These are phyloP conservation scores for Thyatira batis DNA, from an alignment of 2,888 invertebrate species.

Conservation along the genomic window DNA sequence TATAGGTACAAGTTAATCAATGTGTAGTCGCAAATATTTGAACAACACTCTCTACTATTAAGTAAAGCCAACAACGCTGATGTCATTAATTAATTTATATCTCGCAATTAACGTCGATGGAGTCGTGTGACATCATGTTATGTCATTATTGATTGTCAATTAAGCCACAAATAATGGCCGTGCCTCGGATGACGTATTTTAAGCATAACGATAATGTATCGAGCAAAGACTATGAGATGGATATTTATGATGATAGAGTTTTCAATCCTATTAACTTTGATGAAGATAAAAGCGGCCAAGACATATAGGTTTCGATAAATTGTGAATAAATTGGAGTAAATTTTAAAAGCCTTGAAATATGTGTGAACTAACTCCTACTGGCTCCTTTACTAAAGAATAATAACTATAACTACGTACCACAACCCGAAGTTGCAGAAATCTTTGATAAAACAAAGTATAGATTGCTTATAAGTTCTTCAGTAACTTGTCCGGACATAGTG, in stretches of 20 bases:
- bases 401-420: too few species aligned
- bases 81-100: constrained; percentile 36
- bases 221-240: neutral
- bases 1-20: neutral
- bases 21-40: neutral
- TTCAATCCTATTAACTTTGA: too few species aligned
- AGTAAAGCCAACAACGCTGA: constrained; percentile 7
- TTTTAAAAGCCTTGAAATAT: too few species aligned
- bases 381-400: too few species aligned
- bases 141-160: constrained; percentile 19
- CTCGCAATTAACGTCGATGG: constrained; percentile 32
- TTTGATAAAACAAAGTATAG: constrained; percentile 24
- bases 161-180: neutral
- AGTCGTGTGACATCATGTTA: constrained; percentile 16
- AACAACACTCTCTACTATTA: neutral
- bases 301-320: neutral
- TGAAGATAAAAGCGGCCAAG: too few species aligned
- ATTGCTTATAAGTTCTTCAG: constrained; percentile 31
- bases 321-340: too few species aligned
- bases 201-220: neutral
- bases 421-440: too few species aligned
- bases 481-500: constrained; percentile 19
- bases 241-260: neutral
- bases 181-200: neutral
- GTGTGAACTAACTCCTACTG: too few species aligned